phyloP scores from a whole-genome alignment of 1,140 invertebrate genomes.

The Phymorhynchus buccinoides region DNA sequence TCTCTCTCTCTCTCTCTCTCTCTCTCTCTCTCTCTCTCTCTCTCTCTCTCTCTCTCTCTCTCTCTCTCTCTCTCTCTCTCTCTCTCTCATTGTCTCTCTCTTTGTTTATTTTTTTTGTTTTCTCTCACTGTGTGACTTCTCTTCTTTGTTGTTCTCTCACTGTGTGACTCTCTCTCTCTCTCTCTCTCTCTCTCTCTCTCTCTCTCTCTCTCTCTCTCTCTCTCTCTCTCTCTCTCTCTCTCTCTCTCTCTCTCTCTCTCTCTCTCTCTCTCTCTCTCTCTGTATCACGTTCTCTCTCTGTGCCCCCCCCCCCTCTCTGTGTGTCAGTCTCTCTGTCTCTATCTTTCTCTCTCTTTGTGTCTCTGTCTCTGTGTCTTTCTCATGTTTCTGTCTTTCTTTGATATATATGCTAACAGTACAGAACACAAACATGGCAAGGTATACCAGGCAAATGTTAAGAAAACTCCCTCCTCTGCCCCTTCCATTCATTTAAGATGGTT shows the following conservation, averaged over 20 bases:
- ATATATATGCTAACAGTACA: too few relatives aligned
- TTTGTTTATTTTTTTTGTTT: background rate
- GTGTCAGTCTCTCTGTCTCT: constrained; percentile 5
- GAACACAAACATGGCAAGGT: too few relatives aligned
- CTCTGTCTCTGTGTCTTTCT: background rate
- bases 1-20: too few relatives aligned
- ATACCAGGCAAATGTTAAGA: too few relatives aligned
- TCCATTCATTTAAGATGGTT: too few relatives aligned
- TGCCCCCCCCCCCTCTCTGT: background rate
- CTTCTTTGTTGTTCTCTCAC: background rate
- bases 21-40: background rate
- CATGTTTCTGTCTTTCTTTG: too few relatives aligned
- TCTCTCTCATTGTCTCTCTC: background rate
- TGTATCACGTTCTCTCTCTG: too few relatives aligned
- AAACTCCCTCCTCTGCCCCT: too few relatives aligned
- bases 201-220: background rate
- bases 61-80: background rate
- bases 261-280: background rate
- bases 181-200: background rate
- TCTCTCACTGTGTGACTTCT: background rate
- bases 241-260: background rate
- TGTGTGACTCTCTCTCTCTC: constrained; percentile 10
- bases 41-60: background rate
- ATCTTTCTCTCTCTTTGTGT: background rate
- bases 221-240: background rate